Evolutionary conservation across 2,888 invertebrate genomes (phyloP), one percentile per base, ranked within the genome.

Genomic region (Rhorus exstirpatorius): DNA sequence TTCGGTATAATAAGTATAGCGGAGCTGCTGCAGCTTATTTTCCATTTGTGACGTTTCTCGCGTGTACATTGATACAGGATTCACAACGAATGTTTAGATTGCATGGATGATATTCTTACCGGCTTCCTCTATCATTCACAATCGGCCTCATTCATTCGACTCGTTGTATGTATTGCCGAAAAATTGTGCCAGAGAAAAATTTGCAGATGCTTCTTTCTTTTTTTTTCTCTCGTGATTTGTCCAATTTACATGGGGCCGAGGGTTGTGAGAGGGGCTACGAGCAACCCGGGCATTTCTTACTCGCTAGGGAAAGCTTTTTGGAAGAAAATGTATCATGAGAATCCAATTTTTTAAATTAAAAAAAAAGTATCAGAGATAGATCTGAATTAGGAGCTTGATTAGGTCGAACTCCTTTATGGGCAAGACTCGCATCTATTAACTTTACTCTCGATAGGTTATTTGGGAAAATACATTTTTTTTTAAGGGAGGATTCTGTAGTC

Each of bases 1-100:
- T 63, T 46, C 49, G 7, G 4, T n/a, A 51, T 4, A n/a, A n/a
- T 46, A 14, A 0, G 46, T 46, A 24, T 17, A 44, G 41, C 6
- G 10, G 17, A 58, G 24, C 7, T 58, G 26, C 12, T 10, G 10
- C 44, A 8, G 44, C 17, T 24, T 17, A 26, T 55, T n/a, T 21
- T 41, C 19, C 8, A 35, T 4, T 35, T 6, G 24, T 24, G 44
- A n/a, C 21, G 17, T 61, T 19, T 6, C 12, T n/a, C 31, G 12
- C 8, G 19, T 55, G 2, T 24, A 17, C 41, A 26, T 26, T 26
- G 26, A 7, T 10, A 6, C 12, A 53, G 21, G 51, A 38, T 68
- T 68, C n/a, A 21, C 67, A 44, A n/a, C 51, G 17, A 51, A 51
- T 51, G 7, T 65, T 26, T 65, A 8, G 8, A n/a, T 17, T 10